Percentiles rank a stretch among this genome's conserved stretches.
Conservation (phyloP, 1,140 invertebrate species). For the Eubasilissa regina region DNA sequence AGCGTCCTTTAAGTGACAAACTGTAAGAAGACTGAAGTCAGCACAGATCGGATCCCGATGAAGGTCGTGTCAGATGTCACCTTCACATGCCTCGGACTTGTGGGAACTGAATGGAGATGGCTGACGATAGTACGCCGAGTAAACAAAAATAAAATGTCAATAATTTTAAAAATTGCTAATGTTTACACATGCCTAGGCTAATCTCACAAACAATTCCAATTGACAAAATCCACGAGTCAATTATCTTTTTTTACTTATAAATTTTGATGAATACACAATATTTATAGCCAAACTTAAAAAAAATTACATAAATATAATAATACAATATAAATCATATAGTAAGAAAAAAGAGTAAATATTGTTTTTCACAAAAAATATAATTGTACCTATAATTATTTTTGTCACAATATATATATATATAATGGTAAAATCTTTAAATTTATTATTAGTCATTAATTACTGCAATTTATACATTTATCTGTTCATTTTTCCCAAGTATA, state of each 20-base stretch:
- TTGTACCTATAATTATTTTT: constrained; percentile 31
- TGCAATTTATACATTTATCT: constrained; percentile 11
- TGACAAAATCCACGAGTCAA: constrained; percentile 29
- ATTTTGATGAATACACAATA: constrained; percentile 17
- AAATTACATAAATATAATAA: constrained; percentile 26
- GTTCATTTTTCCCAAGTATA: constrained; percentile 24
- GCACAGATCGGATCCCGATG: too few species aligned
- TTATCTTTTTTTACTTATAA: constrained; percentile 18
- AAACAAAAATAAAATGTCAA: not conserved
- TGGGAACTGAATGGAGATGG: constrained; percentile 2
- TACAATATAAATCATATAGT: too few species aligned
- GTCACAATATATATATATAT: constrained; percentile 27
- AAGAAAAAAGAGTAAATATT: constrained; percentile 31
- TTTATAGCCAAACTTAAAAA: constrained; percentile 17
- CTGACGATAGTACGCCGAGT: not conserved
- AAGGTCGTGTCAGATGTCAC: too few species aligned
- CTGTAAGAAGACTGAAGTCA: too few species aligned
- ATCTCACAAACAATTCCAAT: constrained; percentile 23
- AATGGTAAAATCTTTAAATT: constrained; percentile 6
- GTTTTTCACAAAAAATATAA: constrained; percentile 33
- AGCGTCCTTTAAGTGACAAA: not conserved
- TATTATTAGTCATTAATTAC: constrained; percentile 26
- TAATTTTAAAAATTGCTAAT: constrained; percentile 2
- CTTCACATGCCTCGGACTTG: not conserved
- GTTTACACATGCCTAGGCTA: constrained; percentile 29